Conservation (phyloP, 2,888 invertebrate species). For the Drosophila falleni region DNA sequence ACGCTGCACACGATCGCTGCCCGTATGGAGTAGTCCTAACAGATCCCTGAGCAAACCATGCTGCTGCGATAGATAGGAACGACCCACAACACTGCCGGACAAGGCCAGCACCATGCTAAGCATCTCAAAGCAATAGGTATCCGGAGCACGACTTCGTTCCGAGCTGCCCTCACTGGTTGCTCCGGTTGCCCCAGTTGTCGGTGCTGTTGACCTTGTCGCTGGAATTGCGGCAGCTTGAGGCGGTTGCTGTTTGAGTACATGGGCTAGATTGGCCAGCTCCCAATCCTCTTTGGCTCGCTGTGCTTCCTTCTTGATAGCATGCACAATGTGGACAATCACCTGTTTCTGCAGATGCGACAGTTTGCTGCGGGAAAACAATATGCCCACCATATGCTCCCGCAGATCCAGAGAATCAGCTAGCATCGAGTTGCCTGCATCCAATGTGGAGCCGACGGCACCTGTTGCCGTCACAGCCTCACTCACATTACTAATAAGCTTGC, state of each 20-base stretch:
- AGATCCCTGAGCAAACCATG: conserved; percentile 93
- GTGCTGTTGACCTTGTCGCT: conserved; percentile 54
- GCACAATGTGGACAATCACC: conserved; percentile 95
- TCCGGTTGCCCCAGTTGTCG: background rate
- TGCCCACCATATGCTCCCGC: conserved; percentile 98
- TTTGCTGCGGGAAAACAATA: conserved; percentile 96
- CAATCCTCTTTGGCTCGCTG: conserved; percentile 95
- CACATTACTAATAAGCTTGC: conserved; percentile 90
- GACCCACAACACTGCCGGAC: conserved; percentile 96
- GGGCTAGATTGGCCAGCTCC: conserved; percentile 88
- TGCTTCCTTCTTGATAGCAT: conserved; percentile 96
- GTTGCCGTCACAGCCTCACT: conserved; percentile 54
- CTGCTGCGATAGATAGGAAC: conserved; percentile 95
- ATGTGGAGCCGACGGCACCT: background rate
- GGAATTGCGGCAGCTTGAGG: conserved; percentile 56
- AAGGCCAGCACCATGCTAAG: conserved; percentile 96
- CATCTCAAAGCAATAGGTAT: conserved; percentile 99
- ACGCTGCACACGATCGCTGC: conserved; percentile 96
- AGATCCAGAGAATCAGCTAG: conserved; percentile 89
- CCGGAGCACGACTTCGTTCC: conserved; percentile 85
- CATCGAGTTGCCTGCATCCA: conserved; percentile 71
- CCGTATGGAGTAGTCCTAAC: conserved; percentile 94
- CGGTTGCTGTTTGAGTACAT: conserved; percentile 72
- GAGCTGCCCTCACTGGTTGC: conserved; percentile 78
- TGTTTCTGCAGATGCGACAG: conserved; percentile 96